Evolutionary conservation across 2,888 invertebrate species (phyloP), one percentile per base, ranked within the genome.

Genomic region (Chouioia cunea): DNA sequence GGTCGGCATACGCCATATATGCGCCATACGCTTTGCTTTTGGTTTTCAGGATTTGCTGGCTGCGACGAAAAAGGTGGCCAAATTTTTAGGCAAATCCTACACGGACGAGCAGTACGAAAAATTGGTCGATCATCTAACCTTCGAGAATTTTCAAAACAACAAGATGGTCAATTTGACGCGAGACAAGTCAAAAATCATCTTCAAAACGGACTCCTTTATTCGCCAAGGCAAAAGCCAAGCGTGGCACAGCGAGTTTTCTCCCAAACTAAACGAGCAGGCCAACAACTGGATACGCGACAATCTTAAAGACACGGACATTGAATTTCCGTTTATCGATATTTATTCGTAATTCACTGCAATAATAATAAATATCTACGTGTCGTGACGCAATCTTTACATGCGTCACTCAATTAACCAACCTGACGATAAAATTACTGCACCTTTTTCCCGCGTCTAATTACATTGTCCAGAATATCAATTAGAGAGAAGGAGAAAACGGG

Each of bases 101-200:
- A 87, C 87, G 0, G 86, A 87, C 0, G 88, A 89, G 20, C 88
- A 94, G 80, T 81, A 94, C 0, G 80, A 86, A 0, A 84, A 86
- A 18, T 86, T 97, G 3, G 89, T 89, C 12, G 86, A 92, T 12
- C 94, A 96, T 82, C 89, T 97, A 71, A 89, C 91, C 79, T 94
- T 97, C 75, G 89, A 91, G 8, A 93, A 91, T 82, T 97, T 97
- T 86, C 91, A 92, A 76, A 88, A 90, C n/a, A 97, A 97, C 86
- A 90, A 91, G 63, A 91, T 93, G 4, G 92, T 95, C 0, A 96
- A 97, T 81, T 89, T 88, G 86, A 1, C 89, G 87, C 1, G 90
- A 90, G 79, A 88, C 89, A 66, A 86, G 76, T 88, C 88, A 4
- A 87, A 92, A 4, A 91, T 91, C 1, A 88, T 93, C n/a, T 84